Percentiles rank a stretch among this genome's conserved stretches.
Conservation (phyloP, 2,888 invertebrate genomes). For the Congeria kusceri region DNA sequence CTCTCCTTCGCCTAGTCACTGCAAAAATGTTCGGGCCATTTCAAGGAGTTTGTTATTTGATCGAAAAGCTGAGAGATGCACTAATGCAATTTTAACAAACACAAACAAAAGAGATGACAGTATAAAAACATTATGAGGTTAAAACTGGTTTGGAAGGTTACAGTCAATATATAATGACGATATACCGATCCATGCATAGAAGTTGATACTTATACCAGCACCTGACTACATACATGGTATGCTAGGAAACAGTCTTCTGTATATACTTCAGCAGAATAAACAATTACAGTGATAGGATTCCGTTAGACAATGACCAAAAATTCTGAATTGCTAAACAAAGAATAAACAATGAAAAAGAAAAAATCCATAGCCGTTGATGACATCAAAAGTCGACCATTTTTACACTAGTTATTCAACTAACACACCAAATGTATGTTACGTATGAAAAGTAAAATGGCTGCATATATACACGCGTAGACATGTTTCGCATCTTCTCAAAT, state of each 20-base stretch:
- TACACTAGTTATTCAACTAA: background rate
- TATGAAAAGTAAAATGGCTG: conserved; percentile 29
- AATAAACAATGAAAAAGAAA: no score
- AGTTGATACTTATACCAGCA: conserved; percentile 16
- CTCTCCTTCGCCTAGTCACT: background rate
- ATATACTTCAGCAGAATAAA: conserved; percentile 53
- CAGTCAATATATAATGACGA: conserved; percentile 32
- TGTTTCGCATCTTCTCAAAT: conserved; percentile 5
- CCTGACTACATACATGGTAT: conserved; percentile 18
- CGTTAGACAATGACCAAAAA: no score
- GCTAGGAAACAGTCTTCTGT: conserved; percentile 17
- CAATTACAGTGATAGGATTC: background rate
- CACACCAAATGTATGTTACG: conserved; percentile 30
- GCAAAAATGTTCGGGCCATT: background rate
- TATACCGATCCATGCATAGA: conserved; percentile 52
- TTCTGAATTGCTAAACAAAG: no score
- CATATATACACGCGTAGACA: background rate
- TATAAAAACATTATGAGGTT: conserved; percentile 35
- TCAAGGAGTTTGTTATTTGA: background rate
- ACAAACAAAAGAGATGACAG: conserved; percentile 6
- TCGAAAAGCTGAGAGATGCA: background rate
- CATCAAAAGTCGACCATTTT: no score
- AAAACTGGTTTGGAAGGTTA: conserved; percentile 49
- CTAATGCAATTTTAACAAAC: background rate
- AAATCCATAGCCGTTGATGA: no score